Conservation (phyloP, 2,113 vertebrate genomes). For the Gymnobelideus leadbeateri region DNA sequence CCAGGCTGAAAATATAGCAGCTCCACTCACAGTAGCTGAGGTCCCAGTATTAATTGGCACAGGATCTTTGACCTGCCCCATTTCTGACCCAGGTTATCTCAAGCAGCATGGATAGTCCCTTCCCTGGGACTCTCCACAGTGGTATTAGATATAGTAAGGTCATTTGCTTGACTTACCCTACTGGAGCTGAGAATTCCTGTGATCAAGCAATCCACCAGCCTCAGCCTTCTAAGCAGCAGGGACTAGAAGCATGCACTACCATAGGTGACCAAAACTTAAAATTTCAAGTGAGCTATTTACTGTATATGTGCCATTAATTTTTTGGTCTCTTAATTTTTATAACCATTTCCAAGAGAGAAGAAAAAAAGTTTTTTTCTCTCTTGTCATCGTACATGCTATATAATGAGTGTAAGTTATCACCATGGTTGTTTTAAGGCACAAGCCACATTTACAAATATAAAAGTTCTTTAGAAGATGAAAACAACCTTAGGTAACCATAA, state of each 20-base stretch:
- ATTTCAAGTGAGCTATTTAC: too few relatives aligned
- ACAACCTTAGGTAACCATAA: slow-evolving; percentile 73
- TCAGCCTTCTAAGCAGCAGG: too few relatives aligned
- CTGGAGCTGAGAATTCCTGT: too few relatives aligned
- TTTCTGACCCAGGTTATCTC: too few relatives aligned
- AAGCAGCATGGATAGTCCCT: neutral
- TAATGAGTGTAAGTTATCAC: slow-evolving; percentile 78
- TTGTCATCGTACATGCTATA: slow-evolving; percentile 71
- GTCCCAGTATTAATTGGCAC: neutral
- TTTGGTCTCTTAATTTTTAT: slow-evolving; percentile 62
- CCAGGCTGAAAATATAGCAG: neutral
- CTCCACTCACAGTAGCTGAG: neutral
- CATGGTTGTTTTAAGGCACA: slow-evolving; percentile 66
- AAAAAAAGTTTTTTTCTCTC: slow-evolving; percentile 74
- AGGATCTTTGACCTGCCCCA: neutral
- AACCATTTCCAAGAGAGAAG: slow-evolving; percentile 54
- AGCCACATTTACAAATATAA: slow-evolving; percentile 76
- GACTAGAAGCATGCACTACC: too few relatives aligned
- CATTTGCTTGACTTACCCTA: too few relatives aligned
- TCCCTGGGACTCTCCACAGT: too few relatives aligned
- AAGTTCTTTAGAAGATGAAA: slow-evolving; percentile 63
- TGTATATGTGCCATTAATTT: too few relatives aligned
- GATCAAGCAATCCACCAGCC: too few relatives aligned
- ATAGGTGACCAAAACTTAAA: too few relatives aligned
- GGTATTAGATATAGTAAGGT: too few relatives aligned